Percentiles rank a stretch among this genome's conserved stretches.
phyloP scores from a whole-genome alignment of 2,888 invertebrate species.

The Eueremaeus valkanovi region DNA sequence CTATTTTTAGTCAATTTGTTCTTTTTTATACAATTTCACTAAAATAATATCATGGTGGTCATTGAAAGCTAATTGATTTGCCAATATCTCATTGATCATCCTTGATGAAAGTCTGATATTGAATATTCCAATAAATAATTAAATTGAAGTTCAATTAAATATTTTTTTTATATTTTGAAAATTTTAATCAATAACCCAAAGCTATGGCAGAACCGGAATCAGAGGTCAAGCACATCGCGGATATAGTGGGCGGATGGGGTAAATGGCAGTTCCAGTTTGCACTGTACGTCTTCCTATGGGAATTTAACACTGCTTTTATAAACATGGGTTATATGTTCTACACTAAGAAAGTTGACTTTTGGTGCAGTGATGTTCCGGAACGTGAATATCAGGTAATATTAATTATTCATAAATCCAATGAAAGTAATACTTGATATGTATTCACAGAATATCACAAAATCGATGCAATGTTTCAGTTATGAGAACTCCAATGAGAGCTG shows the following conservation, averaged over 20 bases:
- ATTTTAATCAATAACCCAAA: no score
- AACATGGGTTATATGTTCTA: conserved; percentile 17
- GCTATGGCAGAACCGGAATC: no score
- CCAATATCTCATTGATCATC: no score
- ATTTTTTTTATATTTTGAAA: no score
- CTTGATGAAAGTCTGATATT: no score
- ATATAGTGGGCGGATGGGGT: conserved; percentile 32
- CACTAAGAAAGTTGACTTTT: background rate
- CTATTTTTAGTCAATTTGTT: no score
- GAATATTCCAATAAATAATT: no score
- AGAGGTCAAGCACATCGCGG: conserved; percentile 16
- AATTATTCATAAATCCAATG: background rate
- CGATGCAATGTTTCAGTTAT: conserved; percentile 12
- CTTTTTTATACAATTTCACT: no score
- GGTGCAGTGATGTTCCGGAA: conserved; percentile 27
- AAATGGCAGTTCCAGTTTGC: conserved; percentile 17
- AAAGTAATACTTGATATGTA: background rate
- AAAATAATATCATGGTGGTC: no score
- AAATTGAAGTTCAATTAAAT: no score
- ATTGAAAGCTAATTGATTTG: no score
- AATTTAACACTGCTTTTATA: background rate
- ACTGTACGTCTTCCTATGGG: background rate
- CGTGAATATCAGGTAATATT: background rate
- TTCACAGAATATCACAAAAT: conserved; percentile 14
- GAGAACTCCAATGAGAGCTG: conserved; percentile 5